phyloP scores from a whole-genome alignment of 2,797 vertebrate genomes.

The Helarctos malayanus region DNA sequence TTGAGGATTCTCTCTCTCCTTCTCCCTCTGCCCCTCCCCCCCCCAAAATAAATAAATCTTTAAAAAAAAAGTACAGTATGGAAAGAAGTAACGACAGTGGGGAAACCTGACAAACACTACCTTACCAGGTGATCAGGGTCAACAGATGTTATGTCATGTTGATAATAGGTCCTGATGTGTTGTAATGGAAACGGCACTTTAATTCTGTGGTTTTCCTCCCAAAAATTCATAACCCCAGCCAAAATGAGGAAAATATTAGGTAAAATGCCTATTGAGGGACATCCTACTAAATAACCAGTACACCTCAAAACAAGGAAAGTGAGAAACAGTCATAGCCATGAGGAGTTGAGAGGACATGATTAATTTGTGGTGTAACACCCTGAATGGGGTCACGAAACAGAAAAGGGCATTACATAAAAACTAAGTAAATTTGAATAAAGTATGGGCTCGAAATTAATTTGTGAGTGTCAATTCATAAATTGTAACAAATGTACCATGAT shows the following conservation, averaged over 20 bases:
- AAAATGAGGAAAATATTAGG: neutral
- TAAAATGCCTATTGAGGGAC: neutral
- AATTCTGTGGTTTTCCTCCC: neutral
- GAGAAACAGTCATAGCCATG: neutral
- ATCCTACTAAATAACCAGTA: neutral
- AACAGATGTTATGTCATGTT: neutral
- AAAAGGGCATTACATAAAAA: neutral
- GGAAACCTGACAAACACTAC: neutral
- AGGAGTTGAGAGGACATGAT: neutral
- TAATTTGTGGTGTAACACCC: neutral
- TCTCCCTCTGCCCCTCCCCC: neutral
- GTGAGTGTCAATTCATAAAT: neutral
- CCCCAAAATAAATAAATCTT: neutral
- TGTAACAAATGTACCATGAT: neutral
- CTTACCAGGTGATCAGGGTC: neutral
- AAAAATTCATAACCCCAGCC: neutral
- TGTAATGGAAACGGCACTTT: slow-evolving; percentile 30
- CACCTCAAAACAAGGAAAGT: neutral
- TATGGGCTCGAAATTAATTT: neutral
- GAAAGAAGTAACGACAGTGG: neutral
- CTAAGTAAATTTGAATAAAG: neutral
- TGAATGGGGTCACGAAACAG: slow-evolving; percentile 11
- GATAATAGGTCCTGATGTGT: neutral
- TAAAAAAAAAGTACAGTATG: neutral
- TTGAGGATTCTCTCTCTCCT: neutral